Evolutionary conservation across 2,113 vertebrate genomes (phyloP), one percentile per base, ranked within the genome.

Genomic region (Hirundichthys speculiger): DNA sequence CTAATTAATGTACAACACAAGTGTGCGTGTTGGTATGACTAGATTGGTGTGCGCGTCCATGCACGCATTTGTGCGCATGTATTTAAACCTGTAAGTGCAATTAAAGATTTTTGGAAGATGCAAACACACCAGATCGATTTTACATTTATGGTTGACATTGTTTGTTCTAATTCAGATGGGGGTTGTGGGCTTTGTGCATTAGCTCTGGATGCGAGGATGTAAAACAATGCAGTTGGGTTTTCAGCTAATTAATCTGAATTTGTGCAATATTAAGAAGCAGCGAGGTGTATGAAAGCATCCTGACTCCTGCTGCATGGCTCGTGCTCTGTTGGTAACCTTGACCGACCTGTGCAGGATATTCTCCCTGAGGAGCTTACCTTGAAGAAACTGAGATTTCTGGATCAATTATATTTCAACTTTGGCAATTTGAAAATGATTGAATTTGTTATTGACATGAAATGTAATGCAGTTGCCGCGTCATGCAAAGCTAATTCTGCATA

Each of bases 291-390:
- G 30, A 34, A 10, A 34, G 25, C 11, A 9, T 34, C 30, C 18
- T 13, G 13, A 13, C 20, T 52, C 24, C 11, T 40, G 13, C 9
- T 62, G 13, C 50, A 50, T 47, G 25, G 60, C 40, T 34, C 14
- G 1, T 46, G 22, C 20, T n/a, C 48, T 40, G 15, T 10, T 39
- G 48, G 0, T 64, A 4, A 22, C 43, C 15, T 48, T 81, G 71
- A 75, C 66, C 42, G 14, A 12, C 21, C 39, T 41, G 6, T 8
- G 2, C 22, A 42, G 24, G 13, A 1, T 21, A 14, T 48, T 40
- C 40, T 42, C 58, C 53, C 79, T 2, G 25, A 20, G 41, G 64
- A 59, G 43, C 30, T n/a, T 13, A 63, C 21, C 40, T 52, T 51
- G 39, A 16, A 2, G 24, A 10, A 24, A 40, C 13, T 4, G 42